Evolutionary conservation across 2,113 vertebrate genomes (phyloP).

Genomic region (Sterrhoptilus dennistouni): DNA sequence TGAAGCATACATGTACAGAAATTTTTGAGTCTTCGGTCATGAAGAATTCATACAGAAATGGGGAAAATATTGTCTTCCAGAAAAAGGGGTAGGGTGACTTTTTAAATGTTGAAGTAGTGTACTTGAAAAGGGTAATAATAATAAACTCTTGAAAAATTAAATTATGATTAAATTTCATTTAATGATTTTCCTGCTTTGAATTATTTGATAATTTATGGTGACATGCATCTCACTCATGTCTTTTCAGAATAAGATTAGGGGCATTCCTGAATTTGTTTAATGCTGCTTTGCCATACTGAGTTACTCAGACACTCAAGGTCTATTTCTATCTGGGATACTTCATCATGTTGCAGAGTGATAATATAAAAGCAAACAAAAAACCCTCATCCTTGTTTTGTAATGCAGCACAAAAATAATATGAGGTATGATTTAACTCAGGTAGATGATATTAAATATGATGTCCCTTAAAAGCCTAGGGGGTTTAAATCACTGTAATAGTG

Average conservation of each 20-base stretch:
- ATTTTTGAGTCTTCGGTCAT: not conserved
- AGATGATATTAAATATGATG: conserved; percentile 18
- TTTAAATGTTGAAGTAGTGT: not conserved
- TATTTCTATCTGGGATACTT: not conserved
- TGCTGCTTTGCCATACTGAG: not conserved
- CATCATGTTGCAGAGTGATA: not conserved
- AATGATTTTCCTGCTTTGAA: not conserved
- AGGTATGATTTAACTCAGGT: not conserved
- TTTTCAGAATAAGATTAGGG: not conserved
- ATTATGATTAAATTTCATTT: not conserved
- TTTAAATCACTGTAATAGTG: conserved; percentile 42
- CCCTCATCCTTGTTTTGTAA: not conserved
- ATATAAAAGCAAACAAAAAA: not conserved
- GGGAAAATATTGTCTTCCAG: not conserved
- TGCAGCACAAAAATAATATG: not conserved
- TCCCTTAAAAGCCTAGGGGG: not conserved
- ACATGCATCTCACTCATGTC: not conserved
- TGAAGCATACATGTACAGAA: not conserved
- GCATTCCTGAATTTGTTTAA: not conserved
- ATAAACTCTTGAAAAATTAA: not conserved
- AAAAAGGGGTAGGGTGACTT: rapidly evolving
- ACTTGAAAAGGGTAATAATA: not conserved
- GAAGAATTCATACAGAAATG: not conserved
- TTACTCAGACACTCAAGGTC: not conserved
- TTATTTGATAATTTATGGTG: not conserved